A percentile compares a stretch with the other conserved stretches of the same genome.
Evolutionary conservation across 2,888 invertebrate species (phyloP).

Genomic region (Drosophila antonietae): DNA sequence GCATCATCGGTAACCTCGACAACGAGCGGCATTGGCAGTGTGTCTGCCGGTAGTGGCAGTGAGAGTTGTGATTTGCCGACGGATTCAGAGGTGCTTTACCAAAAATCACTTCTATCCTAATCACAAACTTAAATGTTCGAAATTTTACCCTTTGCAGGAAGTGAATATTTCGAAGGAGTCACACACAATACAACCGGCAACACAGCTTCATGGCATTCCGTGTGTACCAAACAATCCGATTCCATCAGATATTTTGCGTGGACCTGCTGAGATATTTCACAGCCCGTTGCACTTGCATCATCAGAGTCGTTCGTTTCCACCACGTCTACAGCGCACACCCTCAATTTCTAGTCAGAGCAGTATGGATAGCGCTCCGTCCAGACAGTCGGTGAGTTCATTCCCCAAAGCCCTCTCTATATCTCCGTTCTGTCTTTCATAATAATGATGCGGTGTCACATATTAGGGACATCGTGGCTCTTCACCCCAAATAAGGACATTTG

Average conservation of each 20-base stretch:
- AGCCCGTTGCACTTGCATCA: constrained; percentile 87
- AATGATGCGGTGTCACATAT: background rate
- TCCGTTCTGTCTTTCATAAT: background rate
- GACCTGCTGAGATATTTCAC: constrained; percentile 87
- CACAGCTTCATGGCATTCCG: constrained; percentile 77
- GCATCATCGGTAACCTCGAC: constrained; percentile 84
- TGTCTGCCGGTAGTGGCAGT: constrained; percentile 82
- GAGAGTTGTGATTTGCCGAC: constrained; percentile 84
- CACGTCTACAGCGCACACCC: constrained; percentile 90
- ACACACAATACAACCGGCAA: constrained; percentile 87
- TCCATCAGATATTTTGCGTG: constrained; percentile 83
- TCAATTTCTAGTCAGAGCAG: constrained; percentile 94
- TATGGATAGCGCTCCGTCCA: constrained; percentile 90
- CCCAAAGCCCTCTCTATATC: background rate
- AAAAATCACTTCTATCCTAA: background rate
- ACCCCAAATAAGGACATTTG: constrained; percentile 93
- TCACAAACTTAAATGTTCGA: background rate
- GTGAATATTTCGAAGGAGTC: constrained; percentile 88
- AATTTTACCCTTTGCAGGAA: constrained; percentile 85
- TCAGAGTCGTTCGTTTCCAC: constrained; percentile 89
- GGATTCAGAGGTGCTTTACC: constrained; percentile 82
- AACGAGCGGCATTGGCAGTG: constrained; percentile 83
- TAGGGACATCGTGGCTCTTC: constrained; percentile 92
- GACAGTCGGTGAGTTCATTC: constrained; percentile 84
- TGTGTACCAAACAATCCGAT: constrained; percentile 72